Percentiles rank a stretch among this genome's conserved stretches.
Evolutionary conservation across 2,797 vertebrate species (phyloP).

Genomic region (Syndactyla subalaris): DNA sequence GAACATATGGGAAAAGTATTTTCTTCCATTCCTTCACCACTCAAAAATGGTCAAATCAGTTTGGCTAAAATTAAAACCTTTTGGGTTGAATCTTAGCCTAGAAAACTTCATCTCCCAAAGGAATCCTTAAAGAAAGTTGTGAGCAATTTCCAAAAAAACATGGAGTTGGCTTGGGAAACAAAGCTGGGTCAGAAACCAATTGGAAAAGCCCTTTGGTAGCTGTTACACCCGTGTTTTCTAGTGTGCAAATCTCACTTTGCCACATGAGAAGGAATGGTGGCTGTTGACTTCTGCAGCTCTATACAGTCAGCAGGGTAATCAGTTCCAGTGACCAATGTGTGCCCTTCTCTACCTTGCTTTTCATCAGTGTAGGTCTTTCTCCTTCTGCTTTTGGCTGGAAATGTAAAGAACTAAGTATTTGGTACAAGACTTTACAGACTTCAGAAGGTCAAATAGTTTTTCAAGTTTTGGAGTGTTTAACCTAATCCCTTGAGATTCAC

Average conservation of each 20-base stretch:
- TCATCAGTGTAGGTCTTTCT: neutral
- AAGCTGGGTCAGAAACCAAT: neutral
- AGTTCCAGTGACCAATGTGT: neutral
- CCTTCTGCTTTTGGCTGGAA: conserved; percentile 29
- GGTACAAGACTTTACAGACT: neutral
- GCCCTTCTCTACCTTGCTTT: neutral
- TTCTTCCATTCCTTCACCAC: conserved; percentile 63
- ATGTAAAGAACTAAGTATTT: conserved; percentile 43
- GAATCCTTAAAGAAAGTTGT: conserved; percentile 61
- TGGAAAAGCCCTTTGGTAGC: neutral
- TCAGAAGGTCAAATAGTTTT: conserved; percentile 16
- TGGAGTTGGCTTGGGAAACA: conserved; percentile 11
- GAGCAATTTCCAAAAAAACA: conserved; percentile 26
- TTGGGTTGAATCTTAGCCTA: conserved; percentile 66
- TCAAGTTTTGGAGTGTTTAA: neutral
- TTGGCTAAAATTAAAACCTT: conserved; percentile 71
- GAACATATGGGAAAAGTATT: conserved; percentile 63
- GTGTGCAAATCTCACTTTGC: neutral
- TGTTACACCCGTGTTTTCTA: neutral
- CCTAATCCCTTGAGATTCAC: neutral
- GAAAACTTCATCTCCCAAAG: conserved; percentile 55
- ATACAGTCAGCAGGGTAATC: neutral
- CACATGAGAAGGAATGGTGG: neutral
- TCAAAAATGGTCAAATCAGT: conserved; percentile 52
- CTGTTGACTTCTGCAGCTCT: neutral